Evolutionary conservation across 2,888 invertebrate genomes (phyloP), one percentile per base, ranked within the genome.

Genomic region (Nemapogon koenigi): DNA sequence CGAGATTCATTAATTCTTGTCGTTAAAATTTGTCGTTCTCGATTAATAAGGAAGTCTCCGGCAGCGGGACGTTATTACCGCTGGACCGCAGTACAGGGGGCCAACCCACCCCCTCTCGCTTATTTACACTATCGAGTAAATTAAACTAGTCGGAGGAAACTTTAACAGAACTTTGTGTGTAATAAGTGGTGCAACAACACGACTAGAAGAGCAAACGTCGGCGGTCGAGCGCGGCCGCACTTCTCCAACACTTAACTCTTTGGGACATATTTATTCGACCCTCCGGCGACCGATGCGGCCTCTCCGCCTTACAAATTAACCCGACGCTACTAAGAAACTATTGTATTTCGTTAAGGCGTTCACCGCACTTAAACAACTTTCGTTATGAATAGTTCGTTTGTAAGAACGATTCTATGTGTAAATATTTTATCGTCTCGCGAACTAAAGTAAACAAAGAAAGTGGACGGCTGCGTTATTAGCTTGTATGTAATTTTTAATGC

Each of bases 1-100:
- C 76, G 79, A 80, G 80, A 79, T 78, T 78, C 80, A 79, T 80
- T 80, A 80, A 79, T 80, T 79, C 78, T 76, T 80, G 80, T 80
- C 80, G 80, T 80, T 80, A 80, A 80, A 80, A 80, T 80, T 80
- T 79, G 80, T 80, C 78, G 80, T 79, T 75, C 76, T 73, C 80
- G 75, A 80, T 80, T 80, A 80, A 80, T 80, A 80, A 80, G 76
- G 75, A 75, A 68, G 71, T 64, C 71, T 65, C 65, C 59, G 59
- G 61, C 58, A 63, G 63, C 58, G 59, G 60, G 56, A 70, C 70
- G 73, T 78, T 78, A 78, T 78, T 78, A 73, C 72, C 75, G 66
- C 62, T 64, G 60, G 70, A 71, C 76, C 75, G 67, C 73, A 67
- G 62, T n/a, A n/a, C n/a, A n/a, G n/a, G n/a, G n/a, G n/a, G n/a